phyloP scores from a whole-genome alignment of 2,888 invertebrate genomes.

The Callimorpha dominula region DNA sequence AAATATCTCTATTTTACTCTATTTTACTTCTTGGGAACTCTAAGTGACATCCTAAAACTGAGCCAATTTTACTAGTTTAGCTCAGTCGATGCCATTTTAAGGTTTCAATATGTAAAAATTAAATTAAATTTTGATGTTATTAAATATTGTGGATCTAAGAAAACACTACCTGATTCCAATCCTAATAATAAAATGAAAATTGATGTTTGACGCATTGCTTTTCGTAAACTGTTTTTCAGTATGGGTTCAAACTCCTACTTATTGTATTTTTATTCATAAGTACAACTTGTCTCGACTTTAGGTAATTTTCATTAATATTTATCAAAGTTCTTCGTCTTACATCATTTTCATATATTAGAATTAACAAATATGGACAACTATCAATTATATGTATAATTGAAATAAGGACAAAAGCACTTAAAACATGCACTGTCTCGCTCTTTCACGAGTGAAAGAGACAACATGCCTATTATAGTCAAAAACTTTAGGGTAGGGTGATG shows the following conservation, averaged over 20 bases:
- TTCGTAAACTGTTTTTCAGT: background rate
- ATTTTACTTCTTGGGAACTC: background rate
- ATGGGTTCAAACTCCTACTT: background rate
- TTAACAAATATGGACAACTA: constrained; percentile 14
- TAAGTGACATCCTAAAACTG: background rate
- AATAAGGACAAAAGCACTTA: background rate
- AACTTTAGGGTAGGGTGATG: background rate
- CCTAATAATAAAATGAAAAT: constrained; percentile 2
- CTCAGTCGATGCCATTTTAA: background rate
- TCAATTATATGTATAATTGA: constrained; percentile 14
- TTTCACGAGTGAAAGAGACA: constrained; percentile 4
- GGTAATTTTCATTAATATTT: background rate
- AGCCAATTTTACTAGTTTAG: background rate
- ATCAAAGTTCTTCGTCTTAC: constrained; percentile 5
- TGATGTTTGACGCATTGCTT: constrained; percentile 7
- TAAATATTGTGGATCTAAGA: background rate
- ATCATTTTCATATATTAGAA: constrained; percentile 6
- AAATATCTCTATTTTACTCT: too few species aligned
- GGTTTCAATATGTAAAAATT: background rate
- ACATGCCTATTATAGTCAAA: constrained; percentile 5
- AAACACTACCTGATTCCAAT: constrained; percentile 2
- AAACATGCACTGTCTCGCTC: background rate
- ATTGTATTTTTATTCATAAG: too few species aligned
- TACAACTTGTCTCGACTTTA: background rate
- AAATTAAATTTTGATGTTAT: too few species aligned